Base-by-base conservation (phyloP, 2,113 vertebrate genomes). In the Plecturocebus donacophilus region DNA sequence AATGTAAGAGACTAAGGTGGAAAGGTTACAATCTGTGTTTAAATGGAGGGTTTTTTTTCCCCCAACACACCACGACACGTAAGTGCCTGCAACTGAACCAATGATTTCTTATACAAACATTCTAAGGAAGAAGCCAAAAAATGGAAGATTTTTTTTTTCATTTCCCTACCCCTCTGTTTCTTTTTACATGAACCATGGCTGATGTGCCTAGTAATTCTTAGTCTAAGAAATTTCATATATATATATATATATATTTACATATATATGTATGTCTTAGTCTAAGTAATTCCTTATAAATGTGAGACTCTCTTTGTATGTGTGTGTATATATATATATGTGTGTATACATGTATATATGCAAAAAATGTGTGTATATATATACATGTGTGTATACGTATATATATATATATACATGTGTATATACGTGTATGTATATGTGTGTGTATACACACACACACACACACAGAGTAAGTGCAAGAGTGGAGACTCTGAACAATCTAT, bases 1-100 rank as follows among this genome's bases (percentile, higher is more conserved):
- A 98, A 99, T 98, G 97, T 97, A 98, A 99, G 98, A 96, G 45
- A 82, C 7, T 2, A 97, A 98, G 98, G 98, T 98, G 98, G 97
- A 98, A 98, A 99, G 98, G 98, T 99, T 98, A 99, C 99, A 98
- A 98, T 98, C 97, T 61, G 64, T 98, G 97, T 98, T 98, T 98
- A 98, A 99, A 98, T 98, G 96, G 94, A 98, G 97, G 92, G 94
- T 87, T 96, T 97, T 56, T 90, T 68, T 52, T 6, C 1, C 6
- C 90, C 89, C 96, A 97, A 96, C 91, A 96, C 38, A 96, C 82
- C 84, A 92, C 54, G 79, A 91, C 94, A 25, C 52, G 49, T 56
- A 66, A 70, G 54, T 97, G 97, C 92, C 93, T 97, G 68, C 9
- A 30, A 96, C 76, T 42, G 81, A 97, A 80, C 82, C n/a, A 6